Evolutionary conservation across 1,140 invertebrate species (phyloP), one percentile per base, ranked within the genome.

Genomic region (Caenorhabditis brenneri): DNA sequence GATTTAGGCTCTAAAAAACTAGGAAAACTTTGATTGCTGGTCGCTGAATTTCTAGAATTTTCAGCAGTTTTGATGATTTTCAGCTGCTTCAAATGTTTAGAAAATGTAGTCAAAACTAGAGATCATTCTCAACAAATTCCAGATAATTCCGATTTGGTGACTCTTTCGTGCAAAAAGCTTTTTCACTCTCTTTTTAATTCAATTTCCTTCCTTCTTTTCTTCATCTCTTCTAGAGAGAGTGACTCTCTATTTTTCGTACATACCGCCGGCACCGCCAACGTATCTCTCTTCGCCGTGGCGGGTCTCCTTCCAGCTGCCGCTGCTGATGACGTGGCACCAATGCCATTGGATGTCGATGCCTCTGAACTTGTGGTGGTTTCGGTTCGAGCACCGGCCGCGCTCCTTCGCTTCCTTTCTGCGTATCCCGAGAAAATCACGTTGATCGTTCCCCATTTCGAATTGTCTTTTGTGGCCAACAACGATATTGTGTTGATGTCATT

Each of bases 341-440:
- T 27, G n/a, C 39, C 79, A 60, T 39, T 46, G 0, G 87, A 88
- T 4, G 87, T 88, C 3, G 87, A 88, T 19, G 87, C 79, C 19
- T 88, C 87, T 0, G 79, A 60, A n/a, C 51, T 80, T 6, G 46
- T 36, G 58, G 36, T 29, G 7, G 80, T 53, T 19, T 65, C 55
- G 12, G 33, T 39, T 16, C 31, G 33, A 2, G 33, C 5, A 51
- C 19, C 22, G 6, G 22, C 42, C n/a, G 55, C 78, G 22, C 46
- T 49, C 27, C 46, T 69, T 16, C 81, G 31, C 10, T 81, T 51
- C 42, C 48, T 29, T 39, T 53, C 48, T 10, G 80, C 36, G 19
- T 81, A 58, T 12, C 36, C 80, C 12, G 80, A 60, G 51, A 53
- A 42, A 39, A 60, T 58, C 7, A 81, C n/a, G 42, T 27, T n/a